Evolutionary conservation across 2,797 vertebrate genomes (phyloP), one percentile per base, ranked within the genome.

Genomic region (Taeniopygia guttata): DNA sequence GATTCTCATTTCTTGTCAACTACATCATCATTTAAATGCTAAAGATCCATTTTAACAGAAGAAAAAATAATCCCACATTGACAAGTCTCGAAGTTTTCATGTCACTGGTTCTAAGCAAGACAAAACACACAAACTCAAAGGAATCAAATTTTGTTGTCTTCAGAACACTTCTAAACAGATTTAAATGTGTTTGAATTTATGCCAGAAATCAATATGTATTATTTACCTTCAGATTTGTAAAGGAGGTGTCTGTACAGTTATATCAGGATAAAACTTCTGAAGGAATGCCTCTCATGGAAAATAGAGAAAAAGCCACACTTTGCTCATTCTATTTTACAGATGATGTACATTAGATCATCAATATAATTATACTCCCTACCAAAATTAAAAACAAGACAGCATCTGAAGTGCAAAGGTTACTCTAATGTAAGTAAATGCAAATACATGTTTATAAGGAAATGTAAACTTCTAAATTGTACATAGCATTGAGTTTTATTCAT

Each of bases 1-100:
- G 79, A 89, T 81, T 30, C 62, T 90, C 54, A 62, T 73, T 92
- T 94, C 88, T 83, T 88, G 72, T 85, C 62, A 94, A 73, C 36
- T 38, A 30, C 43, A 72, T 79, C 56, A 75, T 45, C 60, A 63
- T 25, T 88, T 91, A 92, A 93, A 94, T 36, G 32, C 38, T 75
- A 84, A 72, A 92, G 72, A 69, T 78, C 54, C 54, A 76, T 70
- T 90, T 88, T 60, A 76, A 9, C 13, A 34, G 21, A 89, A 84
- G 43, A 68, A 88, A 89, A 90, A 95, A 55, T 16, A 83, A 32
- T 13, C 12, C 12, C 18, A 46, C 43, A 21, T 11, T 29, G 56
- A 68, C 30, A 87, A 52, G 36, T 56, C 46, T 81, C 55, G 86
- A 52, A 10, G 45, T 70, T 92, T 90, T 91, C 55, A 32, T 17